Evolutionary conservation across 92 coral and sea anemone species (phyloP).

Genomic region (Hydrozoanthus gracilis): DNA sequence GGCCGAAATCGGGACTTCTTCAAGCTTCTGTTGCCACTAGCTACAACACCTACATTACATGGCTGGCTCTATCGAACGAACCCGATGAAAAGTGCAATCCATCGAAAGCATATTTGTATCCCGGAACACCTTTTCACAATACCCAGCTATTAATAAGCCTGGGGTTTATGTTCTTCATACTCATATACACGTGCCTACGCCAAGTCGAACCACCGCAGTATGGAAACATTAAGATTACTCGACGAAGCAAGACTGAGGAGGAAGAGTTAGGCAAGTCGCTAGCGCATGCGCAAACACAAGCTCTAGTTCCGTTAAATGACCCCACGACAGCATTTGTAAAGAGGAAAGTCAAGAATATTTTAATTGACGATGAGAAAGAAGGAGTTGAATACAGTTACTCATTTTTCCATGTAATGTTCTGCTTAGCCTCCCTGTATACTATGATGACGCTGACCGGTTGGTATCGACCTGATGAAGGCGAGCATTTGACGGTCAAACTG

Average conservation of each 20-base stretch:
- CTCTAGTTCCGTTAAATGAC: background rate
- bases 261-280: background rate
- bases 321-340: background rate
- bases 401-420: constrained; percentile 87
- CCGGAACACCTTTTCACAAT: constrained; percentile 86
- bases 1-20: constrained; percentile 95
- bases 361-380: constrained; percentile 78
- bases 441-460: constrained; percentile 97
- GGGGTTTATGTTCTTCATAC: constrained; percentile 84
- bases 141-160: constrained; percentile 77
- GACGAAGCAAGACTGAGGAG: background rate
- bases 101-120: constrained; percentile 76
- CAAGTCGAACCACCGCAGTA: constrained; percentile 91
- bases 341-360: constrained; percentile 38
- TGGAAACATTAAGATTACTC: constrained; percentile 70
- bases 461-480: constrained; percentile 98
- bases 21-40: constrained; percentile 94
- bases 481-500: constrained; percentile 84
- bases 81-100: constrained; percentile 94
- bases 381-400: constrained; percentile 96
- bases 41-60: constrained; percentile 89
- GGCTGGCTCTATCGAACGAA: constrained; percentile 94
- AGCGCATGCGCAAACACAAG: background rate
- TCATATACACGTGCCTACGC: constrained; percentile 77
- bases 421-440: constrained; percentile 84